Percentiles rank a stretch among this genome's conserved stretches.
Conservation (phyloP, 2,797 vertebrate genomes). For the Erpetoichthys calabaricus region DNA sequence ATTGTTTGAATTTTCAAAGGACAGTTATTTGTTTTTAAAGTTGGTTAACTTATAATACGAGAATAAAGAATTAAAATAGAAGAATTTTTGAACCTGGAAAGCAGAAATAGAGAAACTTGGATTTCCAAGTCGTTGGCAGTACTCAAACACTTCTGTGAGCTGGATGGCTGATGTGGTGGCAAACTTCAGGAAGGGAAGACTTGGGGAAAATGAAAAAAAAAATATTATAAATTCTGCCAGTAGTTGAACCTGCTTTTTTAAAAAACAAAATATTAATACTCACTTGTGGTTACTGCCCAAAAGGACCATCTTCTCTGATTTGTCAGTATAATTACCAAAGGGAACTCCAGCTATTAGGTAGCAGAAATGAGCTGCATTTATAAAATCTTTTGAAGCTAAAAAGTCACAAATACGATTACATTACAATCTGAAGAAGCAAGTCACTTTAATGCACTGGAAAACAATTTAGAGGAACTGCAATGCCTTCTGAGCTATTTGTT, state of each 20-base stretch:
- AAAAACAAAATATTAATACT: conserved; percentile 9
- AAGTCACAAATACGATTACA: not conserved
- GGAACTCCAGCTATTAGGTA: conserved; percentile 61
- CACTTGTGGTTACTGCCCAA: conserved; percentile 74
- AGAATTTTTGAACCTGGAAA: conserved; percentile 62
- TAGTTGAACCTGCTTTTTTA: not conserved
- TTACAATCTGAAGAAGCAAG: no score
- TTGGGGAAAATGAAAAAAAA: conserved; percentile 21
- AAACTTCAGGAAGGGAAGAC: conserved; percentile 57
- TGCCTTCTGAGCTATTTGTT: no score
- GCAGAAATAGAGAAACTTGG: conserved; percentile 50
- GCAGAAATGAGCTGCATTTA: conserved; percentile 76
- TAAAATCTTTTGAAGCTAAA: conserved; percentile 62
- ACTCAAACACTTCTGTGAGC: conserved; percentile 73
- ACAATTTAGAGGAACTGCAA: no score
- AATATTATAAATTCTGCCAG: not conserved
- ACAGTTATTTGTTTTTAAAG: no score
- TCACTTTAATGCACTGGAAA: no score
- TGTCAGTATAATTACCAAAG: conserved; percentile 55
- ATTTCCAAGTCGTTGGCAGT: conserved; percentile 58
- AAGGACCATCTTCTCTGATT: conserved; percentile 57
- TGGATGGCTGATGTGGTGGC: conserved; percentile 62
- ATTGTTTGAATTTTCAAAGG: no score
- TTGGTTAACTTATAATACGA: no score
- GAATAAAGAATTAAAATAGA: no score